Base-by-base conservation (phyloP, 1,140 invertebrate species). In the Bicyclus anynana region DNA sequence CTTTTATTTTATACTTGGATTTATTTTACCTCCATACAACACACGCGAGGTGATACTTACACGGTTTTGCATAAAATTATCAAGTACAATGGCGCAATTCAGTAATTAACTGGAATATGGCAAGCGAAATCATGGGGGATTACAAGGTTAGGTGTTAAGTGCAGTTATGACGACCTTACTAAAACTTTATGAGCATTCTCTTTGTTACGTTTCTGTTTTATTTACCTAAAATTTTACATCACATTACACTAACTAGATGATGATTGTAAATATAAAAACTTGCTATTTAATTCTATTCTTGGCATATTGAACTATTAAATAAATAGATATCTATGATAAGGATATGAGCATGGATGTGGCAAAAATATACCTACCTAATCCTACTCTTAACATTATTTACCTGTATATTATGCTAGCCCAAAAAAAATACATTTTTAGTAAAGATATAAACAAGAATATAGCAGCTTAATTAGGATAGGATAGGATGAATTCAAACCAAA, bases 71-170 rank as follows among this genome's bases (percentile, higher is more conserved):
- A 60, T 59, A 53, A 54, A 53, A 53, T 37, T 48, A 49, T 53
- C 50, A 58, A 59, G 49, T 37, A 20, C 14, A 44, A 46, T 35
- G 29, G 35, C 58, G 58, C 51, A 33, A 60, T 54, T 44, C 52
- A 29, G 49, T 60, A 50, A 60, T 59, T 59, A 53, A 9, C 27
- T 21, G 23, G n/a, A n/a, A n/a, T 49, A 49, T 42, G 46, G 40
- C 50, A 59, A 47, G 50, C 51, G 53, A 59, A 59, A 59, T 53
- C 51, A 59, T 59, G 51, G 29, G 57, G 57, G 57, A 53, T 59
- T 10, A 17, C 57, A 42, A 59, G 57, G 57, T 49, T 53, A 33
- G 14, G n/a, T n/a, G n/a, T n/a, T n/a, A n/a, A n/a, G 21, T 16
- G 26, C 44, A 37, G 49, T 58, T 58, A 27, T 57, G 35, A 57